These are phyloP conservation scores for Dendrolimus pini DNA, from an alignment of 2,888 invertebrate genomes.

Conservation along the genomic window DNA sequence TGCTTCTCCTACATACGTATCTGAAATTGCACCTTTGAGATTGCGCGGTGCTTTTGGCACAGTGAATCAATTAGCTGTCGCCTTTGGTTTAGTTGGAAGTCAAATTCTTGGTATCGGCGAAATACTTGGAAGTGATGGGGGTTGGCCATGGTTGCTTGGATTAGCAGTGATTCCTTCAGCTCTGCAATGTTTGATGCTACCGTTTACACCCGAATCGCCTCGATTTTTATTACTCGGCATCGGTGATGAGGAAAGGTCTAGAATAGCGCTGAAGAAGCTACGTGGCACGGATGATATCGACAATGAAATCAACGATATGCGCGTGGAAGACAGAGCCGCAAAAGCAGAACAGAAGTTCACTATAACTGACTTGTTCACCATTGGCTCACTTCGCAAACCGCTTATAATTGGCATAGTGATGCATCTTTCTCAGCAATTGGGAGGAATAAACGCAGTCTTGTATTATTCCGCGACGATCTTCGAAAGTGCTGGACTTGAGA, in stretches of 20 bases:
- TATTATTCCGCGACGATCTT: conserved; percentile 84
- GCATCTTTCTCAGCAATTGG: conserved; percentile 70
- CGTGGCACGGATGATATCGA: conserved; percentile 57
- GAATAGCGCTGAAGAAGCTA: conserved; percentile 46
- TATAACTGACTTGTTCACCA: conserved; percentile 49
- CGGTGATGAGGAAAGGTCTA: conserved; percentile 56
- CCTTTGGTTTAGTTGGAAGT: conserved; percentile 56
- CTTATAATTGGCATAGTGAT: conserved; percentile 67
- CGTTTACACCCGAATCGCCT: conserved; percentile 64
- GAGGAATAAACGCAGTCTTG: conserved; percentile 77
- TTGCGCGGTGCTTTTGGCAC: conserved; percentile 69
- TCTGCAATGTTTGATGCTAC: conserved; percentile 54
- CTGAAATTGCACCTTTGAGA: conserved; percentile 60
- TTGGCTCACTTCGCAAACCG: conserved; percentile 49
- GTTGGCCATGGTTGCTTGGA: conserved; percentile 69
- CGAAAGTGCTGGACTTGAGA: conserved; percentile 76
- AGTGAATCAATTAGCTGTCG: conserved; percentile 68
- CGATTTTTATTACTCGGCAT: conserved; percentile 55
- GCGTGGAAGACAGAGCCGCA: conserved; percentile 60
- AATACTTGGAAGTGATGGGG: conserved; percentile 59
- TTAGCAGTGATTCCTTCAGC: conserved; percentile 57
- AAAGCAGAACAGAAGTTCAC: conserved; percentile 59
- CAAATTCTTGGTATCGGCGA: conserved; percentile 66
- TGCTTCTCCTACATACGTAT: conserved; percentile 69
- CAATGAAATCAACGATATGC: conserved; percentile 67